These are phyloP conservation scores for Rhabdophis nuchalis DNA, from an alignment of 2,797 vertebrate genomes.

Conservation along the genomic window DNA sequence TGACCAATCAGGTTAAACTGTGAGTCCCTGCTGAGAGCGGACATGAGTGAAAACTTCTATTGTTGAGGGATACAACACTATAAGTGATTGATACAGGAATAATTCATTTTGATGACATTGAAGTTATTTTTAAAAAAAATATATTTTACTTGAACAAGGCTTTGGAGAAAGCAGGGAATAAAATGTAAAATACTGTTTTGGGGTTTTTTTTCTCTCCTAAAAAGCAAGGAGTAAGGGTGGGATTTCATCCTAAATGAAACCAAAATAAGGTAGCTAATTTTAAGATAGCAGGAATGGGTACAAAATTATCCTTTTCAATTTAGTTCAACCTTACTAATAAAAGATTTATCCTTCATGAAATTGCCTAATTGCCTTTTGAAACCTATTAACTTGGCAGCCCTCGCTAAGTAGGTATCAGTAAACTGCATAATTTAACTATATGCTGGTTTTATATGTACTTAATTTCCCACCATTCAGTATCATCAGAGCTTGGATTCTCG, in stretches of 20 bases:
- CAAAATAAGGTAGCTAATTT: background rate
- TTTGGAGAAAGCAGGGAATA: background rate
- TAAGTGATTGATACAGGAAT: background rate
- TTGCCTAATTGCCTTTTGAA: background rate
- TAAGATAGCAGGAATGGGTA: background rate
- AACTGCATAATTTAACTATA: background rate
- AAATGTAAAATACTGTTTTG: background rate
- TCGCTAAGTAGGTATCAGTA: background rate
- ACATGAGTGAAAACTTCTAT: too few relatives aligned
- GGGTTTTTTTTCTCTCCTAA: too few relatives aligned
- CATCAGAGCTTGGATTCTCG: background rate
- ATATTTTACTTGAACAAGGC: background rate
- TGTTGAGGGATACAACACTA: too few relatives aligned
- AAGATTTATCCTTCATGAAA: background rate
- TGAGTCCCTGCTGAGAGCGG: too few relatives aligned
- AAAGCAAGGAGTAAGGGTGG: background rate
- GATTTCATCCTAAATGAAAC: background rate
- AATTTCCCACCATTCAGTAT: background rate
- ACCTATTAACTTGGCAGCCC: background rate
- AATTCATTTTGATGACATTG: background rate
- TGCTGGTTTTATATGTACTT: background rate
- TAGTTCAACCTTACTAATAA: background rate
- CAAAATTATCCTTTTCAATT: background rate
- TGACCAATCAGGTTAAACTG: too few relatives aligned
- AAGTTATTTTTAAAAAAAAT: background rate